phyloP scores from a whole-genome alignment of 53 echinoderm and acorn worm genomes.

The Zoroaster sp. region DNA sequence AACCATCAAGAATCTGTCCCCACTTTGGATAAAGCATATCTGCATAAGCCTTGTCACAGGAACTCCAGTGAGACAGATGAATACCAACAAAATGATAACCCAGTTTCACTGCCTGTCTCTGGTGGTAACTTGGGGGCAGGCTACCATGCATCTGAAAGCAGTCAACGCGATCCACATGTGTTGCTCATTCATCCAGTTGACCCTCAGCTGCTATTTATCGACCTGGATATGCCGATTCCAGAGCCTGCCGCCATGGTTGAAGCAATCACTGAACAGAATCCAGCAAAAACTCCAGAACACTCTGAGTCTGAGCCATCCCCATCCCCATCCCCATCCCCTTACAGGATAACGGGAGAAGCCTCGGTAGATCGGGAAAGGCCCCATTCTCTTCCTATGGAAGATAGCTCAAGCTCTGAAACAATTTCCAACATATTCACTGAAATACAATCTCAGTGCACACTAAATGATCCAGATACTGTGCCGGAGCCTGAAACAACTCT shows the following conservation, averaged over 20 bases:
- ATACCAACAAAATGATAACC: not conserved
- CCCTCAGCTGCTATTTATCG: not conserved
- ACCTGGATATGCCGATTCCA: not conserved
- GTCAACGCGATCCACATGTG: not conserved
- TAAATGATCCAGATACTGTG: not conserved
- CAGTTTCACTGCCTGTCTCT: not conserved
- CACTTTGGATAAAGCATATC: not conserved
- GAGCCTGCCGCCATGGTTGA: conserved; percentile 23
- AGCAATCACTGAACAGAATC: not conserved
- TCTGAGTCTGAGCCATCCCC: not conserved
- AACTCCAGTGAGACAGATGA: not conserved
- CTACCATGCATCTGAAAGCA: not conserved
- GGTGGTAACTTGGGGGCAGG: not conserved
- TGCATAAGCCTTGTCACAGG: not conserved
- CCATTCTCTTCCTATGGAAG: not conserved
- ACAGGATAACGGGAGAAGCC: not conserved
- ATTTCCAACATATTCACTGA: too few relatives aligned
- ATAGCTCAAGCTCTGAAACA: not conserved
- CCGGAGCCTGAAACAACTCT: not conserved
- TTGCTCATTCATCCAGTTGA: not conserved
- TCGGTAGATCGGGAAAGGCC: not conserved
- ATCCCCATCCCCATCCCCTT: not conserved
- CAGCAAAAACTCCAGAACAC: not conserved
- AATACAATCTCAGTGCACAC: too few relatives aligned
- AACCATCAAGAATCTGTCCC: not conserved